Evolutionary conservation across 2,888 invertebrate genomes (phyloP).

Genomic region (Acronicta leporina): DNA sequence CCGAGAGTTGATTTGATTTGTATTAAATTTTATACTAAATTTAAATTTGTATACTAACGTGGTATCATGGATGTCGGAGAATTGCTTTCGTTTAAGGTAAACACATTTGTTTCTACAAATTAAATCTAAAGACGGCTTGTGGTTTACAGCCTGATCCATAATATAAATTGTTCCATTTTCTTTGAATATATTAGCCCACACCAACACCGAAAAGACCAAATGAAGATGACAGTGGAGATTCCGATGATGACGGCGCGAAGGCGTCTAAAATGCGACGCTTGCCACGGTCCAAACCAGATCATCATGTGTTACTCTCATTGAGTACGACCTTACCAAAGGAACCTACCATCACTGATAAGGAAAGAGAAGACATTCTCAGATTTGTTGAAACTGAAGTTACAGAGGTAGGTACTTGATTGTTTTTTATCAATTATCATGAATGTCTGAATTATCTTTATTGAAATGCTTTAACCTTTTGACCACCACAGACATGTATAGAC

Average conservation of each 20-base stretch:
- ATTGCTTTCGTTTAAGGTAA: slow-evolving; percentile 85
- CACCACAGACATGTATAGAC: no score
- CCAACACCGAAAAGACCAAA: slow-evolving; percentile 94
- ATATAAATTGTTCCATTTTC: no score
- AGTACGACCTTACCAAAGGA: slow-evolving; percentile 89
- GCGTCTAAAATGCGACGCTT: slow-evolving; percentile 90
- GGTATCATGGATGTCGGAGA: slow-evolving; percentile 84
- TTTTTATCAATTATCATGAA: neutral
- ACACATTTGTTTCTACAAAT: neutral
- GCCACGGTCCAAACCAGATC: slow-evolving; percentile 85
- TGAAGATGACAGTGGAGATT: slow-evolving; percentile 91
- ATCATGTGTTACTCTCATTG: slow-evolving; percentile 69
- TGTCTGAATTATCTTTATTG: no score
- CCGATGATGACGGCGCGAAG: slow-evolving; percentile 90
- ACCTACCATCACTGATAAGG: slow-evolving; percentile 91
- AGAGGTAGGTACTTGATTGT: slow-evolving; percentile 90
- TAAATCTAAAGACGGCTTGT: no score
- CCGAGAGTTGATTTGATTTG: no score
- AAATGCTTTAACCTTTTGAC: no score
- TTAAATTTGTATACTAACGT: neutral
- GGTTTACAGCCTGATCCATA: no score
- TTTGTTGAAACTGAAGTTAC: slow-evolving; percentile 95
- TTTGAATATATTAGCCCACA: slow-evolving; percentile 90
- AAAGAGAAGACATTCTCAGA: slow-evolving; percentile 94
- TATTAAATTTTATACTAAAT: no score